phyloP scores from a whole-genome alignment of 2,888 invertebrate genomes.

The Baccha elongata region DNA sequence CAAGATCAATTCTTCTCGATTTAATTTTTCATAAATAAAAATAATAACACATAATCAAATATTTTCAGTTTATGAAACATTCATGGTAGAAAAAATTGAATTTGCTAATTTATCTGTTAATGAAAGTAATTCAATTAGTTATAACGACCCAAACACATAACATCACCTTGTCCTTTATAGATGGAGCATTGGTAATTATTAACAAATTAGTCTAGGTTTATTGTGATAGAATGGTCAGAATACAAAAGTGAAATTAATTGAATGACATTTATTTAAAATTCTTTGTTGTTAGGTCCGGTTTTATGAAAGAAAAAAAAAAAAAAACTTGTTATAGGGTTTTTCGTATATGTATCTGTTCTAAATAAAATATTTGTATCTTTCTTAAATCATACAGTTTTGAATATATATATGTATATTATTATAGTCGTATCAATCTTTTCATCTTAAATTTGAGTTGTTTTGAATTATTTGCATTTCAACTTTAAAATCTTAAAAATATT shows the following conservation, averaged over 20 bases:
- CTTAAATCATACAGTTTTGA: no score
- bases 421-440: conserved; percentile 18
- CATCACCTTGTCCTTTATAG: conserved; percentile 49
- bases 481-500: background rate
- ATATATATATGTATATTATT: no score
- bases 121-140: conserved; percentile 51
- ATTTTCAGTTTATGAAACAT: no score
- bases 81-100: background rate
- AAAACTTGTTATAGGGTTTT: conserved; percentile 22
- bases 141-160: conserved; percentile 33
- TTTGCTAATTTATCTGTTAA: background rate
- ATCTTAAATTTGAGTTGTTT: conserved; percentile 13
- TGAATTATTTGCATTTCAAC: conserved; percentile 35
- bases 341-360: conserved; percentile 10
- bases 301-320: background rate
- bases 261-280: conserved; percentile 38
- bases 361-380: conserved; percentile 49
- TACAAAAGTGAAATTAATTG: conserved; percentile 38
- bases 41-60: no score
- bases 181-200: conserved; percentile 38
- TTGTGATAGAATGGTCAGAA: conserved; percentile 24
- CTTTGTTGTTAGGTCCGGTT: conserved; percentile 20
- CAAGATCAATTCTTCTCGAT: background rate
- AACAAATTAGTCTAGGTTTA: conserved; percentile 60
- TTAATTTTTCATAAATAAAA: no score